Evolutionary conservation across 2,888 invertebrate genomes (phyloP).

Genomic region (Cryptus armator): DNA sequence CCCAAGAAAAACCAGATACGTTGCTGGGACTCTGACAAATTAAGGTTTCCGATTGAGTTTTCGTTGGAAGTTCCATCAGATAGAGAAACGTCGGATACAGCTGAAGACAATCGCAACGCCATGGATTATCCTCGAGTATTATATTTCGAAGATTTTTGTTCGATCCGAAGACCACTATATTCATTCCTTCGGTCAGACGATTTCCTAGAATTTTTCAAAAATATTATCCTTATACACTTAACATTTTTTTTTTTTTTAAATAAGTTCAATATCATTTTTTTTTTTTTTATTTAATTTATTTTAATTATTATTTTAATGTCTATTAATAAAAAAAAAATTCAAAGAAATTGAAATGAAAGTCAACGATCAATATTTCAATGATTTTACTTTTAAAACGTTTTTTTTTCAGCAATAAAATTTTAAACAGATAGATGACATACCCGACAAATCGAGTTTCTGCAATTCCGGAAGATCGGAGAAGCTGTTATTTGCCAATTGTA

Average conservation of each 20-base stretch:
- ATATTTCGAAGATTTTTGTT: constrained; percentile 88
- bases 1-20: constrained; percentile 89
- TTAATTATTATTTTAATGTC: no score
- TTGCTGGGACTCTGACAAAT: constrained; percentile 89
- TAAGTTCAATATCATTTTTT: no score
- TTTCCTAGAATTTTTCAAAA: constrained; percentile 86
- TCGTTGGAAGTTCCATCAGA: constrained; percentile 87
- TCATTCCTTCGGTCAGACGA: constrained; percentile 89
- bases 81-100: constrained; percentile 89
- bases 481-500: constrained; percentile 88
- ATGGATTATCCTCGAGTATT: constrained; percentile 90
- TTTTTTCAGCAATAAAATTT: not conserved
- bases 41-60: constrained; percentile 86
- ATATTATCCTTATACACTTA: not conserved
- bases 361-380: no score
- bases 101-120: constrained; percentile 90
- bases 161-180: constrained; percentile 87
- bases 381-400: no score
- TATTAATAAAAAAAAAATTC: no score
- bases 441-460: constrained; percentile 87
- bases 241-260: no score
- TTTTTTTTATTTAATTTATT: no score
- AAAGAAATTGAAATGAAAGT: no score
- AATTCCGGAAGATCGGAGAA: constrained; percentile 88
- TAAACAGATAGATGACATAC: constrained; percentile 65